Percentiles rank a stretch among this genome's conserved stretches.
These are phyloP conservation scores for Telmatochromis sp. DNA, from an alignment of 2,113 vertebrate genomes.

Conservation along the genomic window DNA sequence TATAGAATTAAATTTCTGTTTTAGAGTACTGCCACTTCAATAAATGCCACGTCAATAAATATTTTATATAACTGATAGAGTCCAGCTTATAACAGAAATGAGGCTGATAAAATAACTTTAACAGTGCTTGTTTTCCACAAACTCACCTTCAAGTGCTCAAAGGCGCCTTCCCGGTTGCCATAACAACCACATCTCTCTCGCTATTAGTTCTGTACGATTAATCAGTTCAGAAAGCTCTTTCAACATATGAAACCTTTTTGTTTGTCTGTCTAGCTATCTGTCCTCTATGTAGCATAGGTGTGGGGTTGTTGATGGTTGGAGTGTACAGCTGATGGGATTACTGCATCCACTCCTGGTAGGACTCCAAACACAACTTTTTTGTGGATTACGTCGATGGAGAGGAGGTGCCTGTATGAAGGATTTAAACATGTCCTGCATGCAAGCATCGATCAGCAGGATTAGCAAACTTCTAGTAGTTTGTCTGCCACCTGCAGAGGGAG, in stretches of 20 bases:
- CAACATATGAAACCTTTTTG: not conserved
- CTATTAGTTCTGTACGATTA: not conserved
- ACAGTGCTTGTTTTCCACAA: not conserved
- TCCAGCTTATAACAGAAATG: not conserved
- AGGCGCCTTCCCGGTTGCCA: not conserved
- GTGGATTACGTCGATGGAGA: slow-evolving; percentile 74
- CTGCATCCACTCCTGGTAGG: slow-evolving; percentile 74
- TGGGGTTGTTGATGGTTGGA: slow-evolving; percentile 70
- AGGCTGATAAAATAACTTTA: not conserved
- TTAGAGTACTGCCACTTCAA: not conserved
- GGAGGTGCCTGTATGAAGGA: slow-evolving; percentile 50
- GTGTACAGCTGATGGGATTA: slow-evolving; percentile 67
- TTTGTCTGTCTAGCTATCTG: not conserved
- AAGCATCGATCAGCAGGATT: not conserved
- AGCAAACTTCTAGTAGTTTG: not conserved
- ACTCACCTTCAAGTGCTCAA: not conserved
- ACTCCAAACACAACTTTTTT: slow-evolving; percentile 70
- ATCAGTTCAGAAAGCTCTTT: not conserved
- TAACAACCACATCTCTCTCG: not conserved
- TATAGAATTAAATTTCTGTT: not conserved
- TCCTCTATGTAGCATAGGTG: slow-evolving; percentile 58
- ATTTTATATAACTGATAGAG: not conserved
- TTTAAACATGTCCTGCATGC: not conserved
- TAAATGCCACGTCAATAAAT: not conserved
- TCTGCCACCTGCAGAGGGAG: not conserved